Evolutionary conservation across 2,888 invertebrate genomes (phyloP), one percentile per base, ranked within the genome.

Genomic region (Gryllus longicercus): DNA sequence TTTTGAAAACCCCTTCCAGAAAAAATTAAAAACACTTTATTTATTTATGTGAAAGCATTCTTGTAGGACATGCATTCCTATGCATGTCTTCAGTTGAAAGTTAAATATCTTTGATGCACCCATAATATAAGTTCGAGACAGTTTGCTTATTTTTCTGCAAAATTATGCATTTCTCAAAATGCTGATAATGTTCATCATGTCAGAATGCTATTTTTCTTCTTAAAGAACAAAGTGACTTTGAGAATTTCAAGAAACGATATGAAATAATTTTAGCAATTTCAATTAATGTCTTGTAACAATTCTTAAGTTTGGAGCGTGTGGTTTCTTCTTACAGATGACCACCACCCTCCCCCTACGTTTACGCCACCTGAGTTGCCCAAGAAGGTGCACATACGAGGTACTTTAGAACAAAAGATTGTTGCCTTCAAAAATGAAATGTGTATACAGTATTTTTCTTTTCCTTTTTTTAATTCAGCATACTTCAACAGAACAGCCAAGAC

Each of bases 321-420:
- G 80, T 81, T 83, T 84, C 87, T 87, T 88, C 93, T 95, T 95
- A 92, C 95, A 96, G 96, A 96, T 95, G 96, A 96, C 92, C 95
- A 95, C 93, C 95, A 95, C 92, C 95, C 95, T 93, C 95, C 96
- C 92, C 96, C 96, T 91, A 96, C 96, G 91, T 96, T 96, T 92
- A 97, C 96, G 91, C 96, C 96, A 92, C 96, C 96, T 93, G 96
- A 96, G 94, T 95, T 97, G 92, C 96, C 96, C 92, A 97, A 97
- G 94, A 95, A 96, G 94, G 95, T 96, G 93, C 96, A 96, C 94
- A 94, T 96, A 90, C 93, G 96, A 95, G 96, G 96, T 96, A 92
- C 87, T 82, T 80, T 78, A 77, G 87, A 87, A 86, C 16, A 63
- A 77, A 77, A 77, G 77, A 77, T n/a, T 49, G 49, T 49, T 49